Evolutionary conservation across 2,113 vertebrate species (phyloP).

Genomic region (Calypte anna): DNA sequence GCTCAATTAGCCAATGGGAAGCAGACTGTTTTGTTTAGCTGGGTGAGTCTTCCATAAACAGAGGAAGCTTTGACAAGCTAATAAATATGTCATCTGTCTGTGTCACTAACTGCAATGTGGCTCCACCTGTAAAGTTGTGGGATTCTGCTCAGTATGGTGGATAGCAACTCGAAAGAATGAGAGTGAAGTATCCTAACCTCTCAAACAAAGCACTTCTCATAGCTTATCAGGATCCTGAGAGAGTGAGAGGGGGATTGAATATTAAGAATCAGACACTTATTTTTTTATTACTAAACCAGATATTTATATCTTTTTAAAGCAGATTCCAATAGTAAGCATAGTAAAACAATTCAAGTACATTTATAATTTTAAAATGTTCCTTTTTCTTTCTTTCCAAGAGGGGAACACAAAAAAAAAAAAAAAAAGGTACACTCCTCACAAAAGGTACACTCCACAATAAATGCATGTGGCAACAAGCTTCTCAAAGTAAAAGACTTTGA

Average conservation of each 20-base stretch:
- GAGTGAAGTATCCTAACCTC: background rate
- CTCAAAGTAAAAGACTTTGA: background rate
- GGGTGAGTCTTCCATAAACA: conserved; percentile 87
- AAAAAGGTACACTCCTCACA: background rate
- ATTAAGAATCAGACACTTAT: background rate
- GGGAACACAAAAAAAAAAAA: background rate
- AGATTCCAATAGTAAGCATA: background rate
- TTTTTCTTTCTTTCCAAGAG: background rate
- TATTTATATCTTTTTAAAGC: background rate
- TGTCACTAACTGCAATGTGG: conserved; percentile 84
- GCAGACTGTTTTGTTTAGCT: conserved; percentile 93
- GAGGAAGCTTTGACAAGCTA: conserved; percentile 89
- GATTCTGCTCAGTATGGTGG: conserved; percentile 77
- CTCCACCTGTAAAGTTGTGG: conserved; percentile 85
- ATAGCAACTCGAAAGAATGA: conserved; percentile 68
- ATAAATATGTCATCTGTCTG: conserved; percentile 97
- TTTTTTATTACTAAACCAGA: background rate
- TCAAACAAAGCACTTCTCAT: conserved; percentile 32
- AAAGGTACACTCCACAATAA: background rate
- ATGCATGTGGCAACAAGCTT: background rate
- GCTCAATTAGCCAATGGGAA: conserved; percentile 89
- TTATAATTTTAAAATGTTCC: background rate
- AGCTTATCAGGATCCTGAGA: background rate
- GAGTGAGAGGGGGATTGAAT: background rate
- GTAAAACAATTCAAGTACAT: background rate